Conservation (phyloP, 2,797 vertebrate species). For the Philypnodon macrostomus region DNA sequence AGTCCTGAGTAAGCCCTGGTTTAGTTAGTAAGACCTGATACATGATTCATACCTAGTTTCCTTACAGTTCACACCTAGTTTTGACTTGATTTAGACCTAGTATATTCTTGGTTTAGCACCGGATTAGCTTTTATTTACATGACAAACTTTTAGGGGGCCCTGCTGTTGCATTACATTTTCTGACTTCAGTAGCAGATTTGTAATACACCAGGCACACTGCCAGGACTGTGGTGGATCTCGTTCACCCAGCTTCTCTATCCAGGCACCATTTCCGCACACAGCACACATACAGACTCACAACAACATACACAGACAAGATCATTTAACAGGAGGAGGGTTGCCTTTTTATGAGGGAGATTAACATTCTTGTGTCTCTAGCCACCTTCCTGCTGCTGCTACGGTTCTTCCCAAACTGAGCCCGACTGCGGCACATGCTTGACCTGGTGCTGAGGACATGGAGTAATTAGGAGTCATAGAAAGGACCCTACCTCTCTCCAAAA, state of each 20-base stretch:
- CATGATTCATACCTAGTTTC: too few species aligned
- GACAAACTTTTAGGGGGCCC: too few species aligned
- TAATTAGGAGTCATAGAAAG: conserved; percentile 73
- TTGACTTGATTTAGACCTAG: too few species aligned
- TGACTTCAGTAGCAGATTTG: conserved; percentile 41
- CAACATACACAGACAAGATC: conserved; percentile 48
- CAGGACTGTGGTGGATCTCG: conserved; percentile 60
- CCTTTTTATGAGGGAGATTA: conserved; percentile 69
- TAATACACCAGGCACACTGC: conserved; percentile 50
- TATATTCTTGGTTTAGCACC: too few species aligned
- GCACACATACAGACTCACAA: conserved; percentile 15
- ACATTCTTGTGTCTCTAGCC: conserved; percentile 70
- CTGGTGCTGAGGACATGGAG: conserved; percentile 74
- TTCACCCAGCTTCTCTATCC: conserved; percentile 36
- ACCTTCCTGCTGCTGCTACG: conserved; percentile 41
- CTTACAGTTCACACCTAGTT: too few species aligned
- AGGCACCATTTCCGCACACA: conserved; percentile 27
- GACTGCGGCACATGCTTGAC: conserved; percentile 77
- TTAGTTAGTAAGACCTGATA: too few species aligned
- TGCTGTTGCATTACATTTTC: conserved; percentile 11
- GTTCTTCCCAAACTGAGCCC: conserved; percentile 64
- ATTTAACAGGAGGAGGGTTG: conserved; percentile 63
- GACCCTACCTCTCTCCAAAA: conserved; percentile 60
- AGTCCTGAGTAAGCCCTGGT: too few species aligned
- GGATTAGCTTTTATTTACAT: too few species aligned